Conservation (phyloP, 2,888 invertebrate species). For the Thera obeliscata region DNA sequence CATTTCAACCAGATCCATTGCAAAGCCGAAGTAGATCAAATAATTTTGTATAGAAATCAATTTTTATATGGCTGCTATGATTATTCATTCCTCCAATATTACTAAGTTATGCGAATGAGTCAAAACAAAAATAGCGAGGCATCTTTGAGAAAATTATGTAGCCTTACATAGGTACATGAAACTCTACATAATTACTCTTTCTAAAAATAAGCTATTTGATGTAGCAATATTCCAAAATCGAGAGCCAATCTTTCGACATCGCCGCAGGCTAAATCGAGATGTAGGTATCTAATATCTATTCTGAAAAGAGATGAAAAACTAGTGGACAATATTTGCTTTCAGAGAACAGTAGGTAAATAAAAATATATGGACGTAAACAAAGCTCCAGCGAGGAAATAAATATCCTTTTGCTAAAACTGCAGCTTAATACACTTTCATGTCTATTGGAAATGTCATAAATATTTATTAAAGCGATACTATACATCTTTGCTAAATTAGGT, state of each 20-base stretch:
- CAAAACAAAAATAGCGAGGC: neutral
- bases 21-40: slow-evolving; percentile 3
- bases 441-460: slow-evolving; percentile 22
- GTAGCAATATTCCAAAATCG: slow-evolving; percentile 15
- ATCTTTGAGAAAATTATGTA: no score
- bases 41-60: neutral
- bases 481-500: no score
- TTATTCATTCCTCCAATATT: slow-evolving; percentile 13
- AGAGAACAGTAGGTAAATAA: slow-evolving; percentile 56
- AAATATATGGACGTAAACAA: slow-evolving; percentile 60
- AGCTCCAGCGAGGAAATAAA: slow-evolving; percentile 51
- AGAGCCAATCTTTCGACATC: slow-evolving; percentile 9
- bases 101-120: slow-evolving; percentile 19
- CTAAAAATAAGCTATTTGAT: neutral
- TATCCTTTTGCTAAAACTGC: slow-evolving; percentile 34
- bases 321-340: slow-evolving; percentile 51
- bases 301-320: slow-evolving; percentile 31
- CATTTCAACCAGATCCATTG: slow-evolving; percentile 14
- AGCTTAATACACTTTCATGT: slow-evolving; percentile 30
- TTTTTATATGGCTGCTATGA: slow-evolving; percentile 5
- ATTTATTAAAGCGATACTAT: neutral
- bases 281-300: slow-evolving; percentile 27
- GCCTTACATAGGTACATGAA: no score
- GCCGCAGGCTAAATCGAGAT: slow-evolving; percentile 22
- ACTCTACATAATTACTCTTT: neutral